Evolutionary conservation across 92 coral and sea anemone genomes (phyloP), one percentile per base, ranked within the genome.

Genomic region (Metridium senile): DNA sequence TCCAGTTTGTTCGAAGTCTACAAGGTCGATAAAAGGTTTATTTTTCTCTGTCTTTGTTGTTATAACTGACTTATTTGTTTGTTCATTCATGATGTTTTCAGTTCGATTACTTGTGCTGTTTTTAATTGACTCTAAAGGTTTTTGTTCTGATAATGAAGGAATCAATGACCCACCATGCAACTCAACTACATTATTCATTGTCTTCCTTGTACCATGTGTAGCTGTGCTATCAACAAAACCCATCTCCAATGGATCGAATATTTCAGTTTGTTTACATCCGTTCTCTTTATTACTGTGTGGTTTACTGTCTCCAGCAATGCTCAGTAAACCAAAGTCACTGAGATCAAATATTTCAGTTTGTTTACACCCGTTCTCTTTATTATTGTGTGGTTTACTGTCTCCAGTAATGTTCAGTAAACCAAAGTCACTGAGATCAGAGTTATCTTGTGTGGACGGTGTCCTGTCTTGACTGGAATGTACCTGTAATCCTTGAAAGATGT

Each of bases 401-500:
- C 53, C 61, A 1, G 46, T 32, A 73, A 58, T 73, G 23, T 54
- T 43, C 20, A 67, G 13, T 20, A 77, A 66, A 64, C 66, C 81
- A 26, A 76, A 2, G 1, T 32, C 66, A 33, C 11, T 33, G 17
- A 66, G 72, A 28, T 27, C 45, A 27, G 21, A 16, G n/a, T n/a
- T n/a, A n/a, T n/a, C 71, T n/a, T 75, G 59, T 46, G 19, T 75
- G 80, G 80, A 17, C 29, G 56, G 45, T 23, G 33, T 66, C 46
- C 10, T 62, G 16, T 13, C 62, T 21, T 71, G 45, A n/a, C 43
- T 56, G 16, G 33, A 23, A 11, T 70, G 65, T 25, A 79, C 34
- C 70, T 70, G 84, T 18, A 79, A 28, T 3, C 84, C 84, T 34
- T 79, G 84, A 64, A 79, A 79, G 52, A 79, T 70, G 70, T 77